Evolutionary conservation across 2,113 vertebrate genomes (phyloP), one percentile per base, ranked within the genome.

Genomic region (Lutjanus erythropterus): DNA sequence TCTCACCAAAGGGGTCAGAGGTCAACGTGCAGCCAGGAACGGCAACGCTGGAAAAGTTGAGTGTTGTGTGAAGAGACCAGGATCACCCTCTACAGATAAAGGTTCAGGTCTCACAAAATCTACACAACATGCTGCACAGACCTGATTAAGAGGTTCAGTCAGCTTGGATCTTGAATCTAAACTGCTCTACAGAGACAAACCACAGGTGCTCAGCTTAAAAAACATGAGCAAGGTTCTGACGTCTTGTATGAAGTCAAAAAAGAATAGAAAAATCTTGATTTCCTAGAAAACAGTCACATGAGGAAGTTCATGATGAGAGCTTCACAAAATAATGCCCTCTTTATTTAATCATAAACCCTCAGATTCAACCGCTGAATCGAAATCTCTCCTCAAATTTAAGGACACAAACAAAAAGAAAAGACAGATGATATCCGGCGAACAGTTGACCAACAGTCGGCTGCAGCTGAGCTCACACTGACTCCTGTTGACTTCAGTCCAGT

Each of bases 1-100:
- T 27, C 44, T 60, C 56, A 73, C 64, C 27, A 41, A 0, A 11
- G 47, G 9, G 81, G 78, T 81, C 74, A 62, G 61, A 84, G 82
- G 82, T 88, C 78, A 75, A 56, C 14, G 0, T 37, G 44, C 49
- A 52, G 71, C 25, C 49, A 66, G 33, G 33, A 77, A 47, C 14
- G 66, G 70, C 5, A 4, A 21, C 21, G 4, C 14, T 49, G n/a
- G 5, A 42, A 18, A 46, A 21, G 49, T 3, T 47, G 46, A 76
- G 62, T 64, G 61, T 19, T 21, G n/a, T 29, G 37, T 69, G 75
- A 75, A 9, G 31, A 50, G 46, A 0, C 35, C 5, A 2, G 14
- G 4, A 7, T n/a, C 0, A 29, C 27, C 2, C 10, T 6, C 25
- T 9, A 1, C 29, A 29, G 53, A 76, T 72, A 77, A 67, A 46